phyloP scores from a whole-genome alignment of 2,888 invertebrate species.

The Gonocerus acuteangulatus region DNA sequence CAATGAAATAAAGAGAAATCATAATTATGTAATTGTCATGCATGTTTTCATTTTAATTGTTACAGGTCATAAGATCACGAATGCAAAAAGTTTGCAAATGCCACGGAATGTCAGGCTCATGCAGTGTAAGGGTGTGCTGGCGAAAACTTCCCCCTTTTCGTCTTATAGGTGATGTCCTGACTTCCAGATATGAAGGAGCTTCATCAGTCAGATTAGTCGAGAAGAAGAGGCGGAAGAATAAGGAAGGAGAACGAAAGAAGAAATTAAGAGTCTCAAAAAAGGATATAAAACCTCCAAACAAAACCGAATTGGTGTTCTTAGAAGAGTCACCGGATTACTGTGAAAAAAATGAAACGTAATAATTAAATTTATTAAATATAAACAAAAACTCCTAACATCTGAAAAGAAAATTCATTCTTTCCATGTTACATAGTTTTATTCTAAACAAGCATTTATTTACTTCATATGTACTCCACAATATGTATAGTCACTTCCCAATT shows the following conservation, averaged over 20 bases:
- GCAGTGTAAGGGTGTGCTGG: slow-evolving; percentile 86
- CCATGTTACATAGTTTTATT: too few species aligned
- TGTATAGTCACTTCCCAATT: too few species aligned
- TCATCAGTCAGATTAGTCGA: slow-evolving; percentile 69
- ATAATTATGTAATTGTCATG: too few species aligned
- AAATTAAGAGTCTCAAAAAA: slow-evolving; percentile 65
- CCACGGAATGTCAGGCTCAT: slow-evolving; percentile 88
- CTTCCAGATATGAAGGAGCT: slow-evolving; percentile 78
- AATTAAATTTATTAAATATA: too few species aligned
- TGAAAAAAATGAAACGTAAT: slow-evolving; percentile 71
- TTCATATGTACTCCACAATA: too few species aligned
- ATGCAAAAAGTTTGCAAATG: slow-evolving; percentile 89
- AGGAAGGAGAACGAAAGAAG: slow-evolving; percentile 49
- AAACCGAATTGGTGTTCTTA: slow-evolving; percentile 81
- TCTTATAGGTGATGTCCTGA: slow-evolving; percentile 66
- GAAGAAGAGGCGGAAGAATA: slow-evolving; percentile 48
- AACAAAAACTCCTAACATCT: too few species aligned
- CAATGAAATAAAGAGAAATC: too few species aligned
- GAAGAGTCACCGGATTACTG: slow-evolving; percentile 90
- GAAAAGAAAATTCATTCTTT: too few species aligned
- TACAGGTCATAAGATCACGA: slow-evolving; percentile 36
- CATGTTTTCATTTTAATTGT: too few species aligned
- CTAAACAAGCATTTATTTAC: too few species aligned
- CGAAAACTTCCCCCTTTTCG: slow-evolving; percentile 69
- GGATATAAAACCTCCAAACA: slow-evolving; percentile 77